phyloP scores from a whole-genome alignment of 1,140 invertebrate species.

The Saccostrea echinata region DNA sequence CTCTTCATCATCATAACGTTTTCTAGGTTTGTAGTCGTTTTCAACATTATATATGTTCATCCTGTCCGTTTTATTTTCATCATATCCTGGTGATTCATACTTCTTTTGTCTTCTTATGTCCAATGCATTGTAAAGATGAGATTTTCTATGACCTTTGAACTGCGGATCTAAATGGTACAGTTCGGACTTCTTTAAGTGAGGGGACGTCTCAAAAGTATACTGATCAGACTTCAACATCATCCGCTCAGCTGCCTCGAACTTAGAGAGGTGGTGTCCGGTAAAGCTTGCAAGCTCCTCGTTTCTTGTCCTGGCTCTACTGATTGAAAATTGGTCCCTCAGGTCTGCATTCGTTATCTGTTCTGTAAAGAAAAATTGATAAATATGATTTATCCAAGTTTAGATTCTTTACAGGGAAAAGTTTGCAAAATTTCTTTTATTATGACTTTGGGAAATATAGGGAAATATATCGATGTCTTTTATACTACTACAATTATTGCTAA shows the following conservation, averaged over 20 bases:
- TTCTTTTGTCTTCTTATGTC: not conserved
- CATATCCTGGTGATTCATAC: not conserved
- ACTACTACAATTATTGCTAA: not conserved
- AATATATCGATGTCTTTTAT: no score
- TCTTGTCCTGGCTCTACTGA: not conserved
- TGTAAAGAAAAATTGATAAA: not conserved
- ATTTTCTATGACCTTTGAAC: constrained; percentile 21
- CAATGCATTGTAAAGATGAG: not conserved
- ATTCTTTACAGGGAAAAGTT: not conserved
- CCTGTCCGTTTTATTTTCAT: not conserved
- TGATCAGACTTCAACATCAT: constrained; percentile 23
- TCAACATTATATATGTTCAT: not conserved
- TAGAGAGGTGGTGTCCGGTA: constrained; percentile 7
- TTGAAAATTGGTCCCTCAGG: constrained; percentile 18
- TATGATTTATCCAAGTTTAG: not conserved
- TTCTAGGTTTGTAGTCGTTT: constrained; percentile 20
- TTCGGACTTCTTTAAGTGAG: not conserved
- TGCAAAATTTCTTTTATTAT: not conserved
- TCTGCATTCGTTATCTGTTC: constrained; percentile 30
- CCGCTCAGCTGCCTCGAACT: not conserved
- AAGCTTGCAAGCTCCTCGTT: constrained; percentile 1
- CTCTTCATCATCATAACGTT: not conserved
- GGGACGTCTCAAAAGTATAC: constrained; percentile 10
- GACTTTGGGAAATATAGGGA: not conserved
- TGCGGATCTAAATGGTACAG: not conserved